Percentiles rank a stretch among this genome's conserved stretches.
Conservation (phyloP, 2,888 invertebrate species). For the Epistrophella euchroma region DNA sequence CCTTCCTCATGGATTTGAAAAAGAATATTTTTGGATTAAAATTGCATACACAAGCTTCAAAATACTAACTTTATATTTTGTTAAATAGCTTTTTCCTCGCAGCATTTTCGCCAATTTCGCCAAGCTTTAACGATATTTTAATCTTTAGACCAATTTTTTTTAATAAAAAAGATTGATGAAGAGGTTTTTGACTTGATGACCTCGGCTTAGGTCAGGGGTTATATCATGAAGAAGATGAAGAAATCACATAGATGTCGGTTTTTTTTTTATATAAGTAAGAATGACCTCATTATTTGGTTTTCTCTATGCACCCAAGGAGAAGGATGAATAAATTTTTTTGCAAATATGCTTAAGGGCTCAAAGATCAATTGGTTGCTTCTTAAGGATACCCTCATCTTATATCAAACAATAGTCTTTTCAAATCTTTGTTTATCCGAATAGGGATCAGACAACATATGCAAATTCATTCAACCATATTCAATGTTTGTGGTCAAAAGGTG, state of each 20-base stretch:
- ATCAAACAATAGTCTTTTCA: constrained; percentile 35
- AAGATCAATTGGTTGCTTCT: constrained; percentile 57
- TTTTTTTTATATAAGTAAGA: background rate
- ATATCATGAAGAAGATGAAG: background rate
- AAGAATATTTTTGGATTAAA: too few relatives aligned
- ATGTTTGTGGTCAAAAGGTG: constrained; percentile 61
- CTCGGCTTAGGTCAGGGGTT: background rate
- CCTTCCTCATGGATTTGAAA: too few relatives aligned
- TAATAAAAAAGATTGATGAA: too few relatives aligned
- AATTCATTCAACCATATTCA: constrained; percentile 63
- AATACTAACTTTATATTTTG: too few relatives aligned
- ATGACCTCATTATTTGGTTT: constrained; percentile 5
- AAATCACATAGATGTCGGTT: background rate
- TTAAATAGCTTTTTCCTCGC: too few relatives aligned
- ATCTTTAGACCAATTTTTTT: too few relatives aligned
- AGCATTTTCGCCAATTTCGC: too few relatives aligned
- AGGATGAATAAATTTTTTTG: background rate
- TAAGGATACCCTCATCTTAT: constrained; percentile 47
- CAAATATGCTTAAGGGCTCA: constrained; percentile 35
- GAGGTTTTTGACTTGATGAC: background rate
- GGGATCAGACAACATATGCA: constrained; percentile 55
- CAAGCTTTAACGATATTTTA: too few relatives aligned
- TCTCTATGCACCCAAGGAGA: background rate
- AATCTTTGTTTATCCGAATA: background rate
- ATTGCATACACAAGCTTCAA: too few relatives aligned